These are phyloP conservation scores for Otus scops DNA, from an alignment of 2,797 vertebrate species.

Conservation along the genomic window DNA sequence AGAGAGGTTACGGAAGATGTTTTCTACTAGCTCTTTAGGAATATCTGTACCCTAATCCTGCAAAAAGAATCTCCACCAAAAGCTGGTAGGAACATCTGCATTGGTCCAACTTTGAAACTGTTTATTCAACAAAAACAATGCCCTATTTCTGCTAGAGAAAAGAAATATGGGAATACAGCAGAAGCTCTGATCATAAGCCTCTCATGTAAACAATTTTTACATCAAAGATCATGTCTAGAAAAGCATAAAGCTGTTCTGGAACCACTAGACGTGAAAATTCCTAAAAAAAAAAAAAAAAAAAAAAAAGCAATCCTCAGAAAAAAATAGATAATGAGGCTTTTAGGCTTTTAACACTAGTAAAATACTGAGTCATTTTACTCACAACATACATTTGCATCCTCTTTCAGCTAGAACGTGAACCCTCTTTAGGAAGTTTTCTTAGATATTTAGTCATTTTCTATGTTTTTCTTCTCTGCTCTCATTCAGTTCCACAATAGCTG, in stretches of 20 bases:
- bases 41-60: not conserved
- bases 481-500: not conserved
- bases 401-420: not conserved
- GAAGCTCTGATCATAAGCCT: not conserved
- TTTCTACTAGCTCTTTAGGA: not conserved
- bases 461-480: not conserved
- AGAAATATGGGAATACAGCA: not conserved
- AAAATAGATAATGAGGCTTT: not conserved
- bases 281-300: not conserved
- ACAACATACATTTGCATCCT: not conserved
- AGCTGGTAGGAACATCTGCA: not conserved
- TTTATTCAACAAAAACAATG: not conserved
- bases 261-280: not conserved
- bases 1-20: not conserved
- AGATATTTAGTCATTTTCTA: not conserved
- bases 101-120: not conserved
- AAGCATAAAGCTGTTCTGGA: not conserved
- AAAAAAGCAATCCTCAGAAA: not conserved
- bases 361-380: not conserved
- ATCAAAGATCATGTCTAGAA: not conserved
- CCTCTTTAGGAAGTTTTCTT: not conserved
- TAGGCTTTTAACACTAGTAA: not conserved
- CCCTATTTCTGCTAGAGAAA: not conserved
- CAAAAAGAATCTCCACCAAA: not conserved
- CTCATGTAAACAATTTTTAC: not conserved